Percentiles rank a stretch among this genome's conserved stretches.
phyloP scores from a whole-genome alignment of 64 coral and sea anemone genomes.

The Acropora yongei region DNA sequence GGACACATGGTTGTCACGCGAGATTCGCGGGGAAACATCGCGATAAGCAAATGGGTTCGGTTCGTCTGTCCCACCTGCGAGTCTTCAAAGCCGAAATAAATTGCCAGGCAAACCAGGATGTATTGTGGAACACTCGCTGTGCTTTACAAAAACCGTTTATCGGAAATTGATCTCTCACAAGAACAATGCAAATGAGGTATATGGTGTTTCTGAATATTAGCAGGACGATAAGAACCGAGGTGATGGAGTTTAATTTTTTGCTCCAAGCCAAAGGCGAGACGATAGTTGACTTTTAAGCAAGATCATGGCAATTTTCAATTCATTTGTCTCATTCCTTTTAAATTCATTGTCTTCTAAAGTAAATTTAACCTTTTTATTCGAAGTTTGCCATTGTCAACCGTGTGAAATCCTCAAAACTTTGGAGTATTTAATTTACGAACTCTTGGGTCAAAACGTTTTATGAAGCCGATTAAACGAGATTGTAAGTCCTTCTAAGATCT shows the following conservation, averaged over 20 bases:
- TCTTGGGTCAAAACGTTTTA: conserved; percentile 21
- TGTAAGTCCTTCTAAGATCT: background rate
- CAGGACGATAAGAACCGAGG: conserved; percentile 16
- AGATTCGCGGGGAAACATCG: background rate
- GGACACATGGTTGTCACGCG: conserved; percentile 22
- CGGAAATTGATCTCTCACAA: conserved; percentile 49
- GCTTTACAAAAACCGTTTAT: conserved; percentile 48
- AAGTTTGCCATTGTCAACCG: background rate
- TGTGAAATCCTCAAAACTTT: background rate
- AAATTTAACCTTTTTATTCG: background rate
- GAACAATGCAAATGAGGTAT: conserved; percentile 39
- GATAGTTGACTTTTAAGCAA: background rate
- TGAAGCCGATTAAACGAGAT: conserved; percentile 7
- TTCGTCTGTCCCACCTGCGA: conserved; percentile 38
- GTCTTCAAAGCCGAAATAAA: background rate
- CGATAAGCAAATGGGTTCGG: conserved; percentile 19
- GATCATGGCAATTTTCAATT: background rate
- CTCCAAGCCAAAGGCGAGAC: conserved; percentile 27
- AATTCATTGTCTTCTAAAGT: background rate
- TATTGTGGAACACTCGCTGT: conserved; percentile 21
- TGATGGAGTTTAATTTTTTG: background rate
- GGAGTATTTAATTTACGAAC: background rate
- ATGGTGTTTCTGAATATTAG: conserved; percentile 30
- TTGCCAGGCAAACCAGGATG: conserved; percentile 20
- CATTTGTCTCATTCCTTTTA: background rate